Percentiles rank a stretch among this genome's conserved stretches.
Evolutionary conservation across 2,888 invertebrate genomes (phyloP).

Genomic region (Endotricha flammealis): DNA sequence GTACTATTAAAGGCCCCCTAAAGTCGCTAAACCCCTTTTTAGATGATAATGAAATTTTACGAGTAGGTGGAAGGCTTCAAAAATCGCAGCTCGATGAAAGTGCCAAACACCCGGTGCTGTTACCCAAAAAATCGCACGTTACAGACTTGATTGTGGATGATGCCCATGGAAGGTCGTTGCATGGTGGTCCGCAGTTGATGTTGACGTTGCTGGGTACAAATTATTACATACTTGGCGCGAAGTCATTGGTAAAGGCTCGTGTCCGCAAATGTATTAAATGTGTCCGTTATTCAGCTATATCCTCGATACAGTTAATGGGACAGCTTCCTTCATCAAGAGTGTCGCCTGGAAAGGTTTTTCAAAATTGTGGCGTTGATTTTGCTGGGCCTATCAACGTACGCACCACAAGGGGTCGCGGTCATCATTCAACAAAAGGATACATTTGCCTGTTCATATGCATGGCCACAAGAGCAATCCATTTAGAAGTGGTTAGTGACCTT

Average conservation of each 20-base stretch:
- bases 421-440: conserved; percentile 1
- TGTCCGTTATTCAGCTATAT: background rate
- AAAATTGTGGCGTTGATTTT: conserved; percentile 6
- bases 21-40: conserved; percentile 1
- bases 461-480: conserved; percentile 5
- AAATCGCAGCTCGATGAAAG: background rate
- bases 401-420: background rate
- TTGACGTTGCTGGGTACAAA: background rate
- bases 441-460: conserved; percentile 3
- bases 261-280: background rate
- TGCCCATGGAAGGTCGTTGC: conserved; percentile 1
- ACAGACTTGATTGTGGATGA: background rate
- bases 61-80: conserved; percentile 2
- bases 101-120: conserved; percentile 1
- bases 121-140: background rate
- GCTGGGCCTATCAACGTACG: conserved; percentile 2
- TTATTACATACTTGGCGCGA: too few species aligned
- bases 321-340: conserved; percentile 5
- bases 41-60: background rate
- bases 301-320: background rate
- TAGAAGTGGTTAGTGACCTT: conserved; percentile 8
- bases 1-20: background rate
- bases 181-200: conserved; percentile 2
- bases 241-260: conserved; percentile 3
- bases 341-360: conserved; percentile 1